Evolutionary conservation across 2,113 vertebrate genomes (phyloP).

Genomic region (Burhinus bistriatus): DNA sequence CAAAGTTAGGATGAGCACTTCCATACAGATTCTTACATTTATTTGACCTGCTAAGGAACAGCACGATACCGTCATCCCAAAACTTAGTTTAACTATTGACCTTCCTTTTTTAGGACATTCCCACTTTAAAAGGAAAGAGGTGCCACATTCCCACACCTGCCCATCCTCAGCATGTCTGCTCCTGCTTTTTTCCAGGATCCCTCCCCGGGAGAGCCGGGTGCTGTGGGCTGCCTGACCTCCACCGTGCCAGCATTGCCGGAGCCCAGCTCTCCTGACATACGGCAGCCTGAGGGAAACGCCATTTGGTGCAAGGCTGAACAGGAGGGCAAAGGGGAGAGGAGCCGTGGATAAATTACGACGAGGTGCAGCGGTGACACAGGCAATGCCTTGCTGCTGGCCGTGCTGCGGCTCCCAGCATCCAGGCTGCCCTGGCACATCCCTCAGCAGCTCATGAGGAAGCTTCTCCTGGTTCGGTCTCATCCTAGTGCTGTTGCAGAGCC

Average conservation of each 20-base stretch:
- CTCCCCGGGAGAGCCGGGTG: not conserved
- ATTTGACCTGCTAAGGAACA: not conserved
- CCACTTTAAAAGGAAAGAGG: not conserved
- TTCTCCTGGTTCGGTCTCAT: not conserved
- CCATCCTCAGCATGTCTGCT: not conserved
- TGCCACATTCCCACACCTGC: rapidly evolving
- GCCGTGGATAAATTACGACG: rapidly evolving
- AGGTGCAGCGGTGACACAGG: not conserved
- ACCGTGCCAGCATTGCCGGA: rapidly evolving
- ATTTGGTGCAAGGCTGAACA: not conserved
- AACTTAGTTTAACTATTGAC: not conserved
- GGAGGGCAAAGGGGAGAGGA: not conserved
- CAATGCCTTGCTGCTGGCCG: not conserved
- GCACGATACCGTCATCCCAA: not conserved
- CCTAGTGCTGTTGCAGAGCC: not conserved
- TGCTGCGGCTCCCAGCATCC: not conserved
- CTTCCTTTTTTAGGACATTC: not conserved
- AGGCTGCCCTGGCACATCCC: not conserved
- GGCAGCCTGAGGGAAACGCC: rapidly evolving
- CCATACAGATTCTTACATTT: not conserved
- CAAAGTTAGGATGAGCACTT: not conserved
- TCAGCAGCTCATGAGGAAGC: not conserved
- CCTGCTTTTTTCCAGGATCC: not conserved
- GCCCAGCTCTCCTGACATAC: rapidly evolving
- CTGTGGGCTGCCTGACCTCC: not conserved